Base-by-base conservation (phyloP, 1,140 invertebrate genomes). In the Rhopalosiphum maidis region DNA sequence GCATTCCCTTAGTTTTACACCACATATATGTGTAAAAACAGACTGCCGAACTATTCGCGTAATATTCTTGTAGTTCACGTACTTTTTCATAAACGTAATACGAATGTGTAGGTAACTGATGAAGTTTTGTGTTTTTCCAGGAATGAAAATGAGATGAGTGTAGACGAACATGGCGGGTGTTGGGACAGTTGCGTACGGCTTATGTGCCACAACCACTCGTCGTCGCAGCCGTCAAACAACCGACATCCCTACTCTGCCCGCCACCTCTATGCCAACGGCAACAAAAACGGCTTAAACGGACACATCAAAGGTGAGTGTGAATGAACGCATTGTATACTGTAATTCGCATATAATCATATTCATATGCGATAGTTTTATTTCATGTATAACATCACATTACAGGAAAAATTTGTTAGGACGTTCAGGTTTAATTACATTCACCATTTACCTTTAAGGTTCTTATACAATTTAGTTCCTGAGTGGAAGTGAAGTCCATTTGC, bases 141-240 rank as follows among this genome's bases (percentile, higher is more conserved):
- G 77, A 51, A 93, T 93, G 91, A 51, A 55, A 85, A 85, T 93
- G 91, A 93, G 91, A 93, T 93, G 91, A 93, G 91, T 93, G 82
- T 93, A 93, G 91, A 83, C 82, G 91, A 93, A 82, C 82, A 82
- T 85, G 91, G 91, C 82, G 91, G 91, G 91, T 93, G 91, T 93
- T 93, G 91, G 91, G 91, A 93, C 35, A 93, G 91, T 93, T 93
- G 91, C 48, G 91, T 93, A 82, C 91, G 91, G 51, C 77, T 93
- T n/a, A 93, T 93, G 91, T 93, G 91, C 91, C 91, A 93, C 48
- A 93, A 83, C 86, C 91, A 93, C 22, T 51, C 82, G 91, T 37
- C 91, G 82, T 85, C 91, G 91, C 91, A 93, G 77, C 82, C 91
- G 77, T 86, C 82, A 25, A 54, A 82, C 48, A 48, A 93, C 35